A percentile compares a stretch with the other conserved stretches of the same genome.
Conservation (phyloP, 53 echinoderm and acorn worm species). For the Arbacia lixula region DNA sequence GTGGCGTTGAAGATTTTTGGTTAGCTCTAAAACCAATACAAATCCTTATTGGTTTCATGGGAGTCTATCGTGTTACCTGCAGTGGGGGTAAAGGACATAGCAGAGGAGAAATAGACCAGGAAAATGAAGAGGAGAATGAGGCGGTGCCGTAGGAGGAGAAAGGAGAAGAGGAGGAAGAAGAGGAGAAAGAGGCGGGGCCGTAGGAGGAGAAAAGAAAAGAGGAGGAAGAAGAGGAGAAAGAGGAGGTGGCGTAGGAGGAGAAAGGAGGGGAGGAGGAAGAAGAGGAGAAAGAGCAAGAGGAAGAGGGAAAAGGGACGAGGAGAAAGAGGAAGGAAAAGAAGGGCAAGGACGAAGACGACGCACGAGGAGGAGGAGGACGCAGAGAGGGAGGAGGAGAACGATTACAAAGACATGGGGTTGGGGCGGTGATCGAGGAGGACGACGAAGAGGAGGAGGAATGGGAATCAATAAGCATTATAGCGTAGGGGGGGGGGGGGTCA, state of each 20-base stretch:
- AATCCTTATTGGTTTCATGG: conserved; percentile 42
- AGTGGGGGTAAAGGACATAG: background rate
- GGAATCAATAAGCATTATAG: no score
- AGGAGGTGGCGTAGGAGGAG: background rate
- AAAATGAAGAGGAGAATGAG: background rate
- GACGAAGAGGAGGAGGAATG: no score
- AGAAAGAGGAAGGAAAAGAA: background rate
- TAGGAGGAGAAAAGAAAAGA: background rate
- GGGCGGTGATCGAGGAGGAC: no score
- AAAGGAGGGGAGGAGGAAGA: background rate
- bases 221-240: background rate
- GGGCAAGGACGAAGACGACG: background rate
- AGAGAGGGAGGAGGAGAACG: background rate
- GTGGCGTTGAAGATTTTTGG: no score
- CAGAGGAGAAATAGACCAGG: background rate
- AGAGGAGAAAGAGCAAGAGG: background rate
- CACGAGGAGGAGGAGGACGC: background rate
- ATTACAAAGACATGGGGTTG: background rate
- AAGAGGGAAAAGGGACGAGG: background rate
- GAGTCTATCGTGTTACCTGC: conserved; percentile 18
- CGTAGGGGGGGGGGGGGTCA: no score
- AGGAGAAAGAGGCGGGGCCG: background rate
- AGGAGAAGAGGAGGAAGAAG: background rate
- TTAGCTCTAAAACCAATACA: conserved; percentile 47
- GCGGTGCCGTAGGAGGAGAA: background rate